Evolutionary conservation across 2,888 invertebrate species (phyloP), one percentile per base, ranked within the genome.

Genomic region (Operophtera brumata): DNA sequence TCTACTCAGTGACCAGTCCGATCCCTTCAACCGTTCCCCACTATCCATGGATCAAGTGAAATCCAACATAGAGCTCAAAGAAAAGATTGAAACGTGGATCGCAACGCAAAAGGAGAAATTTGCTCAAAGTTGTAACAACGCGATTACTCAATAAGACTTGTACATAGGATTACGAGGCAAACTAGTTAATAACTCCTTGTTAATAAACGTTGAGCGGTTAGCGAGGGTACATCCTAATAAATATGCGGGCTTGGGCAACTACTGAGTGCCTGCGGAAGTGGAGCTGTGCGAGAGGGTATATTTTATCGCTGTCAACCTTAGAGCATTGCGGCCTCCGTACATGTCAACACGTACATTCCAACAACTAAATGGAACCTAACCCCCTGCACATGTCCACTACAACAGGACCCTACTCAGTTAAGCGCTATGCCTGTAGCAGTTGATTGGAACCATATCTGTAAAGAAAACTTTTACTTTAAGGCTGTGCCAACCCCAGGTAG

Each of bases 21-120:
- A 99, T 86, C 98, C 98, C 0, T 99, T 99, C 82, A 99, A 98
- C 87, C 93, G 98, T 34, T 95, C 96, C 8, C 96, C 97, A 0
- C 91, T 99, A 11, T 96, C 97, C 0, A 96, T 99, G 97, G 97
- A 98, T 74, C 96, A 96, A 92, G 93, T 99, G 0, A 93, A 93
- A 72, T 93, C 97, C 0, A 93, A 96, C 77, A 91, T 86, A 0
- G 95, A 96, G 61, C 91, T 98, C 11, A 94, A 94, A 70, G 85
- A 87, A n/a, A 92, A 93, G 78, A 97, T 99, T 62, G 90, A 93
- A 45, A 88, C 92, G 13, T 99, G 98, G 98, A 92, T 96, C 34
- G 87, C 91, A 1, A 92, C 93, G 67, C 93, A 93, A 71, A 92
- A 84, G 61, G 70, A 72, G 49, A 80, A 80, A 54, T 75, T 71